Conservation (phyloP, 2,797 vertebrate genomes). For the Danio choprae region DNA sequence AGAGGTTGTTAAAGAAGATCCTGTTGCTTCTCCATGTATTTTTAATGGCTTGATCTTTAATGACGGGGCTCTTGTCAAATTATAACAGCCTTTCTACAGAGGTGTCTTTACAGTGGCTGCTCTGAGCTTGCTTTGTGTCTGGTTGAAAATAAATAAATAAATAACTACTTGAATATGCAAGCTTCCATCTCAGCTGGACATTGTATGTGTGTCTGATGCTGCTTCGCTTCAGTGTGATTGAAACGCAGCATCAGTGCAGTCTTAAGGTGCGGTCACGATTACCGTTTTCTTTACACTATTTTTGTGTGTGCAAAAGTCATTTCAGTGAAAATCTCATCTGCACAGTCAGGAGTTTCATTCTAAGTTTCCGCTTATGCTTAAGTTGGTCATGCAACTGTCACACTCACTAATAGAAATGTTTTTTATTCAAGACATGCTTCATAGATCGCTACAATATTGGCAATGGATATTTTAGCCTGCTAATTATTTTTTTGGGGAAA, state of each 20-base stretch:
- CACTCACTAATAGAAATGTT: background rate
- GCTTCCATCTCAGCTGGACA: background rate
- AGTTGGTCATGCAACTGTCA: background rate
- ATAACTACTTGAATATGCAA: background rate
- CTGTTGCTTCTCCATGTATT: slow-evolving; percentile 57
- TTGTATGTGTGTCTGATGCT: background rate
- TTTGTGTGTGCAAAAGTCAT: background rate
- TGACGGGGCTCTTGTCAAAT: slow-evolving; percentile 24
- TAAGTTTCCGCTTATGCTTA: background rate
- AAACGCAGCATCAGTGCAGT: slow-evolving; percentile 19
- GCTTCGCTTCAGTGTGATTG: background rate
- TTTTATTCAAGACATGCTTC: background rate
- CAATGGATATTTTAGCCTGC: background rate
- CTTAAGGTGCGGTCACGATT: slow-evolving; percentile 12
- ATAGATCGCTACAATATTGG: background rate
- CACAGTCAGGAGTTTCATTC: background rate
- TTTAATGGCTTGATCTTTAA: slow-evolving; percentile 53
- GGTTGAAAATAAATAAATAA: background rate
- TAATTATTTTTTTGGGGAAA: background rate
- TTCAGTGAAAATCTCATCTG: background rate
- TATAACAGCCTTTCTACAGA: slow-evolving; percentile 21
- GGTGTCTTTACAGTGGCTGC: background rate
- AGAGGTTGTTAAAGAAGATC: slow-evolving; percentile 48
- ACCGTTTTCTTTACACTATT: background rate
- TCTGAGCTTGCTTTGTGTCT: slow-evolving; percentile 21